Conservation (phyloP, 1,140 invertebrate species). For the Macrobrachium nipponense region DNA sequence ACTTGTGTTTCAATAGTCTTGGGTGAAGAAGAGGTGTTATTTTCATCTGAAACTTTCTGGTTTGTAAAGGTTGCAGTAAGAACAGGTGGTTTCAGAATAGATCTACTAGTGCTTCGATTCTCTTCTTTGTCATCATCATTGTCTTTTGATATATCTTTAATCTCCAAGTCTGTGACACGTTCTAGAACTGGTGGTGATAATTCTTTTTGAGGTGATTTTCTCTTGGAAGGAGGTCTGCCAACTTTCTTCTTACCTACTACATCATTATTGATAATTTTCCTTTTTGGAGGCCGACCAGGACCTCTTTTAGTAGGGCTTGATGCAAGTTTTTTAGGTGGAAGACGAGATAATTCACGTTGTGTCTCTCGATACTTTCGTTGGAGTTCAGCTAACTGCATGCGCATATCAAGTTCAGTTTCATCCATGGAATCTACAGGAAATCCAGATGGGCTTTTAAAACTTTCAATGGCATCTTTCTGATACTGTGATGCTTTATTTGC, state of each 20-base stretch:
- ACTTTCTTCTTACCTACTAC: constrained; percentile 25
- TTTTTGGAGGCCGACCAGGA: constrained; percentile 44
- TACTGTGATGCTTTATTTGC: constrained; percentile 43
- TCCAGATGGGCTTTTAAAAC: constrained; percentile 15
- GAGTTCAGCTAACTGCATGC: constrained; percentile 46
- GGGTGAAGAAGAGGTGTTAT: background rate
- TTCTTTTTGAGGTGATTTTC: constrained; percentile 46
- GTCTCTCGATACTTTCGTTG: constrained; percentile 46
- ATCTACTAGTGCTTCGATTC: constrained; percentile 2
- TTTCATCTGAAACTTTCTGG: constrained; percentile 3
- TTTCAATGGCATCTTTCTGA: constrained; percentile 6
- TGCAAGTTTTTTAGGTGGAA: constrained; percentile 22
- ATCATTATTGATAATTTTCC: constrained; percentile 23
- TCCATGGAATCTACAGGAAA: constrained; percentile 35
- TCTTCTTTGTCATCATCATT: constrained; percentile 35
- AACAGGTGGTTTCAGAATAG: constrained; percentile 50
- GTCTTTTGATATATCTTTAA: constrained; percentile 26
- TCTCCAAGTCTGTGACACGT: constrained; percentile 30
- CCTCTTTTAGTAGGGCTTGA: constrained; percentile 24
- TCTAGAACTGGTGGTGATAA: constrained; percentile 46
- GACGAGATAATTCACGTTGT: constrained; percentile 48
- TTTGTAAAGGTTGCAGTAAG: constrained; percentile 51
- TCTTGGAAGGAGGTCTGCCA: constrained; percentile 36
- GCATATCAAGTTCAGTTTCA: constrained; percentile 44
- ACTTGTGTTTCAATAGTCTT: constrained; percentile 40